phyloP scores from a whole-genome alignment of 2,888 invertebrate species.

The Dysmachus trigonus region DNA sequence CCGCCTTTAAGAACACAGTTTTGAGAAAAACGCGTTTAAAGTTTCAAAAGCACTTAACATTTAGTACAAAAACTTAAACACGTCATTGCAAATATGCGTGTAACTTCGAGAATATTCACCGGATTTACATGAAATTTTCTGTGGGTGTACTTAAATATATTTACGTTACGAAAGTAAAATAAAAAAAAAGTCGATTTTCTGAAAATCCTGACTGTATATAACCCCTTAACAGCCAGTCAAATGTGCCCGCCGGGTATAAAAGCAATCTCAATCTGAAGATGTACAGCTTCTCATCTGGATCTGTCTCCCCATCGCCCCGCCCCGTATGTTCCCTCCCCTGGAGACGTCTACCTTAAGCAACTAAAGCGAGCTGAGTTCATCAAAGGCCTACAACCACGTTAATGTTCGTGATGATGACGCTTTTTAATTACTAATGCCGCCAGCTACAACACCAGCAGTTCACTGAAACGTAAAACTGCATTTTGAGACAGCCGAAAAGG shows the following conservation, averaged over 20 bases:
- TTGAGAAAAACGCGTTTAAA: too few species aligned
- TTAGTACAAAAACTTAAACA: too few species aligned
- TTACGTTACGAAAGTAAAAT: too few species aligned
- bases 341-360: background rate
- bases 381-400: background rate
- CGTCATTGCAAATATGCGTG: too few species aligned
- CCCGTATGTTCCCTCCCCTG: background rate
- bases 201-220: too few species aligned
- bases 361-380: background rate
- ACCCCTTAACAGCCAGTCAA: slow-evolving; percentile 8
- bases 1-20: too few species aligned
- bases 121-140: too few species aligned
- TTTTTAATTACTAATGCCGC: slow-evolving; percentile 19
- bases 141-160: too few species aligned
- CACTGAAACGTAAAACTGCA: slow-evolving; percentile 16
- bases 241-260: slow-evolving; percentile 12
- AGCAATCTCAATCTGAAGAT: slow-evolving; percentile 7
- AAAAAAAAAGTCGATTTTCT: too few species aligned
- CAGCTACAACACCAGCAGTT: slow-evolving; percentile 4
- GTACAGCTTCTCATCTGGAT: background rate
- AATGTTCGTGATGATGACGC: background rate
- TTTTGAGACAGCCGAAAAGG: background rate
- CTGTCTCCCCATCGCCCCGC: background rate
- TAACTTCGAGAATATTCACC: too few species aligned
- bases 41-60: too few species aligned